phyloP scores from a whole-genome alignment of 1,140 invertebrate genomes.

The Zaprionus tsacasi region DNA sequence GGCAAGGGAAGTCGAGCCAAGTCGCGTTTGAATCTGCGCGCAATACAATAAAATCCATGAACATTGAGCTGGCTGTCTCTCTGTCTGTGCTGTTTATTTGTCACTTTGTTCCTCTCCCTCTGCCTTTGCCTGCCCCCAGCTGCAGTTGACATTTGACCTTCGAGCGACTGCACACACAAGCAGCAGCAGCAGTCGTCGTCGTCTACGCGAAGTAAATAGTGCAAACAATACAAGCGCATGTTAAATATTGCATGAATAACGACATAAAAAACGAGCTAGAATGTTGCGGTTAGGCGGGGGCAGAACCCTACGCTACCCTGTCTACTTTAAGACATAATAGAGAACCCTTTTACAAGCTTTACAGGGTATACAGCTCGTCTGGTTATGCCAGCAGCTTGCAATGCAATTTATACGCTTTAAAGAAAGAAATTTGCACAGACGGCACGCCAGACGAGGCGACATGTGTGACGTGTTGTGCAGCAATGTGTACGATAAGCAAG shows the following conservation, averaged over 20 bases:
- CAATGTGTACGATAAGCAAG: conserved; percentile 60
- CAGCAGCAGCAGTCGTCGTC: background rate
- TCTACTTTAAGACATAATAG: background rate
- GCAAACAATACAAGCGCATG: conserved; percentile 48
- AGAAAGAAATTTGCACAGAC: conserved; percentile 47
- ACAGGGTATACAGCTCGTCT: conserved; percentile 11
- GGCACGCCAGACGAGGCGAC: conserved; percentile 47
- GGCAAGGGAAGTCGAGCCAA: conserved; percentile 20
- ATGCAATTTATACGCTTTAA: conserved; percentile 65
- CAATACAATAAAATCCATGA: conserved; percentile 34
- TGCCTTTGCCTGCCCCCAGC: conserved; percentile 11
- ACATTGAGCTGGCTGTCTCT: conserved; percentile 29
- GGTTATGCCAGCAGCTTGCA: conserved; percentile 23
- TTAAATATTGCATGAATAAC: conserved; percentile 60
- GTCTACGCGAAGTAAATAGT: conserved; percentile 35
- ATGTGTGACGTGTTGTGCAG: conserved; percentile 48
- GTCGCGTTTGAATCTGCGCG: conserved; percentile 38
- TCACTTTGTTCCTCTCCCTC: background rate
- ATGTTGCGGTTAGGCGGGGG: background rate
- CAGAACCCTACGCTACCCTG: conserved; percentile 1
- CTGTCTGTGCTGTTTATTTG: conserved; percentile 16
- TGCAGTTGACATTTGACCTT: conserved; percentile 55
- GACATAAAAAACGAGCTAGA: conserved; percentile 13
- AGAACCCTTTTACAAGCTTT: background rate
- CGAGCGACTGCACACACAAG: conserved; percentile 8